These are phyloP conservation scores for Myripristis jacobus DNA, from an alignment of 2,797 vertebrate genomes.

Conservation along the genomic window DNA sequence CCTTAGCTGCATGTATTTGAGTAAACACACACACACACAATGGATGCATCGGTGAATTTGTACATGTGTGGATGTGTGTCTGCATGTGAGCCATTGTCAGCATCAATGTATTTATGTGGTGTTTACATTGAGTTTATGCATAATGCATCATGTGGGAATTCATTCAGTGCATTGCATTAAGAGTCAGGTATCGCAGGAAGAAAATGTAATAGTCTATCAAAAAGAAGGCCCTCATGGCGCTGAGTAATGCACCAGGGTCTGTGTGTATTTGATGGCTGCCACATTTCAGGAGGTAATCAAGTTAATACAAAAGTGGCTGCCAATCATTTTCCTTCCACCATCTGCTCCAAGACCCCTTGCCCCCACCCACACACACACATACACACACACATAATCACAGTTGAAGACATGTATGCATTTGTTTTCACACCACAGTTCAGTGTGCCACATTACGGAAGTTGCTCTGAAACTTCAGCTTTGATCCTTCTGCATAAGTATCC, in stretches of 20 bases:
- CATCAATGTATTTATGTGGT: constrained; percentile 18
- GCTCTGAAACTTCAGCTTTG: constrained; percentile 36
- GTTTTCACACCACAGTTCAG: constrained; percentile 4
- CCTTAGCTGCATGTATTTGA: constrained; percentile 1
- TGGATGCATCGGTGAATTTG: constrained; percentile 2
- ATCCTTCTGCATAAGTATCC: constrained; percentile 44
- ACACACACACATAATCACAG: constrained; percentile 3
- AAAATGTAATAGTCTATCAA: constrained; percentile 44
- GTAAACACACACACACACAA: constrained; percentile 5
- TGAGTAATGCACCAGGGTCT: constrained; percentile 6
- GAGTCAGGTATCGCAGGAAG: constrained; percentile 35
- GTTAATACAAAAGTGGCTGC: constrained; percentile 16
- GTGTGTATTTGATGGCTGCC: constrained; percentile 13
- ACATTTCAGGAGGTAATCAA: constrained; percentile 45
- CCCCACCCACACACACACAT: not conserved
- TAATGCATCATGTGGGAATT: constrained; percentile 36
- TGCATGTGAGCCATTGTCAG: constrained; percentile 10
- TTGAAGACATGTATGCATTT: constrained; percentile 10
- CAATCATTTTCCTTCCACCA: not conserved
- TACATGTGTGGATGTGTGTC: constrained; percentile 13
- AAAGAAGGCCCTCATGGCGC: constrained; percentile 6
- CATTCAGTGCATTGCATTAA: not conserved
- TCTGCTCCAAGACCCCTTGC: constrained; percentile 10
- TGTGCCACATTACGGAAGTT: constrained; percentile 22
- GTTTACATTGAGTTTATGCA: constrained; percentile 43